Percentiles rank a stretch among this genome's conserved stretches.
These are phyloP conservation scores for Cynocephalus volans DNA, from an alignment of 2,113 vertebrate genomes.

Conservation along the genomic window DNA sequence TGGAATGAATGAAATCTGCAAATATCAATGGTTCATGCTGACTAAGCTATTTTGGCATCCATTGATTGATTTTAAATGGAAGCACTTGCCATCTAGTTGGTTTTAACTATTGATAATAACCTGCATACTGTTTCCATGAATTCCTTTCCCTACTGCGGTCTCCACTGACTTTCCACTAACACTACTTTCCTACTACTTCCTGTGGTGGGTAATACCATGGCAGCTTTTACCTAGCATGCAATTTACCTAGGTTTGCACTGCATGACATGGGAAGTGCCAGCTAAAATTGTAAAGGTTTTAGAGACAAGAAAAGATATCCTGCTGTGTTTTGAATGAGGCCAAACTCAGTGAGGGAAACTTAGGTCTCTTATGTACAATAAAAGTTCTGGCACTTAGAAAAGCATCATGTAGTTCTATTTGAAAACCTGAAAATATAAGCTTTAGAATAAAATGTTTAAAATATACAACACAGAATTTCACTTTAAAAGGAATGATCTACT, in stretches of 20 bases:
- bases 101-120: slow-evolving; percentile 66
- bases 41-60: slow-evolving; percentile 65
- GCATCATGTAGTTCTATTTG: slow-evolving; percentile 68
- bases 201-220: slow-evolving; percentile 28
- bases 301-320: slow-evolving; percentile 72
- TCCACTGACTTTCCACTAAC: slow-evolving; percentile 17
- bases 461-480: slow-evolving; percentile 39
- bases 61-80: slow-evolving; percentile 75
- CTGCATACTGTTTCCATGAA: slow-evolving; percentile 5
- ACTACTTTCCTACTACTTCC: slow-evolving; percentile 60
- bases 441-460: slow-evolving; percentile 68
- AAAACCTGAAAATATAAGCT: slow-evolving; percentile 54
- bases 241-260: slow-evolving; percentile 49
- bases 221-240: slow-evolving; percentile 60
- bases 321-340: slow-evolving; percentile 77
- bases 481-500: slow-evolving; percentile 53
- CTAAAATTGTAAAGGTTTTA: slow-evolving; percentile 76
- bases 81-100: slow-evolving; percentile 28
- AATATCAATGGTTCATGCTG: slow-evolving; percentile 73
- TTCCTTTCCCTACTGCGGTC: slow-evolving; percentile 58
- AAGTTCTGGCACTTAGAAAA: slow-evolving; percentile 63
- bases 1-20: slow-evolving; percentile 54
- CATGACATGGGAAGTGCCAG: slow-evolving; percentile 61
- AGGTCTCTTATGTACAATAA: slow-evolving; percentile 68
- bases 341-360: slow-evolving; percentile 73